Base-by-base conservation (phyloP, 2,888 invertebrate species). In the Drosophila borealis region DNA sequence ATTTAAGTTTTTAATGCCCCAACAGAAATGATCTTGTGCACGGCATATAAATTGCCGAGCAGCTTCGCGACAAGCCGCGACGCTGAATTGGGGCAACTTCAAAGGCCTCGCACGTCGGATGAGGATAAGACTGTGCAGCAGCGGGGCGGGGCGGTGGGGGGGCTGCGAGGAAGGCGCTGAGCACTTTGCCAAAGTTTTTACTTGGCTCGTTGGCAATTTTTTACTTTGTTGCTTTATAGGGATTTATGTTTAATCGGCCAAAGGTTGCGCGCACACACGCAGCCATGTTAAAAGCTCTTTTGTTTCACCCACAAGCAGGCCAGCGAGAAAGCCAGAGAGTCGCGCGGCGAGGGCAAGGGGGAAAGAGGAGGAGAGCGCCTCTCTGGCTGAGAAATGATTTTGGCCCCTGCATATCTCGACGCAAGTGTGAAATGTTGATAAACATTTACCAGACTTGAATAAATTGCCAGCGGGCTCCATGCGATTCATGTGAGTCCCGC, bases 231-330 rank as follows among this genome's bases (percentile, higher is more conserved):
- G 81, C 85, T 76, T 84, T 81, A 88, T 83, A 76, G 83, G 85
- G 83, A 86, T 86, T 86, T 88, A 88, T 86, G 88, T 80, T 86
- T 88, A 86, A 88, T 86, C 85, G 85, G 88, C 75, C 81, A 86
- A 86, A 86, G 86, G 85, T 86, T 88, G 83, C 74, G 51, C 67
- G 55, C 72, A 51, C 64, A 68, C 76, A 69, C 74, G 67, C 74
- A 70, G 61, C 57, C 54, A 64, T 73, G 80, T 65, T 80, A 79
- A 84, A 69, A 84, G 81, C 84, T 81, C 81, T 56, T 81, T 84
- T 84, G 80, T 85, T 67, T 78, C 59, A 64, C 42, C 44, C 70
- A 56, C 63, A 36, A 39, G 53, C 46, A 29, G 29, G 8, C 29
- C 8, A 29, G 33, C 14, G 6, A 3, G 21, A 6, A 14, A 37